Evolutionary conservation across 2,888 invertebrate genomes (phyloP).

Genomic region (Antheraea yamamai): DNA sequence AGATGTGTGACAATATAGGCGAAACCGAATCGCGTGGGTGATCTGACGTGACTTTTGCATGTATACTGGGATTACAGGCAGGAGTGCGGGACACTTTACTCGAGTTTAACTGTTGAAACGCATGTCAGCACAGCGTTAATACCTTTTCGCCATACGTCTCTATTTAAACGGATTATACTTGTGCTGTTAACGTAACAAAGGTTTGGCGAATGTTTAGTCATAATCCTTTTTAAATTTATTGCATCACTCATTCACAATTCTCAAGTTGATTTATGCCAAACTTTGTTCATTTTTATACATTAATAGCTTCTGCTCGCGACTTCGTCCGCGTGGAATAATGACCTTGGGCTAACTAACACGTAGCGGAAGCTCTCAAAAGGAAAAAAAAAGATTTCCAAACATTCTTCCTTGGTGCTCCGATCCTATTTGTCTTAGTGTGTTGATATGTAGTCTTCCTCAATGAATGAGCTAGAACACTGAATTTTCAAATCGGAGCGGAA

Average conservation of each 20-base stretch:
- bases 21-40: constrained; percentile 48
- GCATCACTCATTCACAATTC: constrained; percentile 2
- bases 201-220: constrained; percentile 11
- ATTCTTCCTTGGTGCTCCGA: no score
- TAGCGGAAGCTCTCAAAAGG: no score
- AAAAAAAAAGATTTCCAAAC: no score
- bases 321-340: no score
- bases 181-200: constrained; percentile 45
- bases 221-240: constrained; percentile 9
- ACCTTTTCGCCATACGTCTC: constrained; percentile 56
- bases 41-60: constrained; percentile 60
- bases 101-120: constrained; percentile 57
- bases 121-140: constrained; percentile 72
- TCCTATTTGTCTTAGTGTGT: no score
- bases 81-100: constrained; percentile 68
- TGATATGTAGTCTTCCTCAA: no score
- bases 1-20: constrained; percentile 49
- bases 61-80: constrained; percentile 60
- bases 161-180: constrained; percentile 65
- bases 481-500: no score
- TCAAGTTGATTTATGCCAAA: neutral
- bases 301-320: no score
- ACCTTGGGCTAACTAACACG: no score
- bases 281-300: no score
- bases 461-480: no score